Evolutionary conservation across 2,113 vertebrate species (phyloP).

Genomic region (Bubo bubo): DNA sequence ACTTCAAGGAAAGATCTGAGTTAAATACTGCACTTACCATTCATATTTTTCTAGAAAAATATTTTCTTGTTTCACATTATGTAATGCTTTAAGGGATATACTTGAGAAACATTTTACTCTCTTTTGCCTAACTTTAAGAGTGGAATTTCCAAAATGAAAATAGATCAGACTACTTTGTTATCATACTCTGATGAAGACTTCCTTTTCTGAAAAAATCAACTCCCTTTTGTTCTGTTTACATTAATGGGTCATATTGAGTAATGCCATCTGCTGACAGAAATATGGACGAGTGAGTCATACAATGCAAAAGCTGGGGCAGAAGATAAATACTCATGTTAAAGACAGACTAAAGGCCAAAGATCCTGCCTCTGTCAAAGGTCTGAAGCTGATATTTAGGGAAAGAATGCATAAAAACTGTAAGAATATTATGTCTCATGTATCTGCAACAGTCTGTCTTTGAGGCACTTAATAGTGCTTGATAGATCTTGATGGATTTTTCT

Average conservation of each 20-base stretch:
- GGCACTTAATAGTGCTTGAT: background rate
- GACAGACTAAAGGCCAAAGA: background rate
- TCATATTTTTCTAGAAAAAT: background rate
- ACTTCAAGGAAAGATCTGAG: background rate
- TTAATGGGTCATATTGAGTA: background rate
- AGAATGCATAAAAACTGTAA: background rate
- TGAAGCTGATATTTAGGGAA: background rate
- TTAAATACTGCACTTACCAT: background rate
- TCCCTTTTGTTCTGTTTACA: background rate
- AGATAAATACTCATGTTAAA: background rate
- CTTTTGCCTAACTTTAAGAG: background rate
- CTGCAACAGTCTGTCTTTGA: background rate
- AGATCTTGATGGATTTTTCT: background rate
- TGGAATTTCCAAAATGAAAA: background rate
- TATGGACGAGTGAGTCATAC: background rate
- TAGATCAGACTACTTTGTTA: background rate
- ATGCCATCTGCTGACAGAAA: constrained; percentile 38
- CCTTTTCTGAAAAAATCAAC: background rate
- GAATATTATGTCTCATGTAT: background rate
- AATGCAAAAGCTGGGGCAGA: background rate
- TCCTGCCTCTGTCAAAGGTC: background rate
- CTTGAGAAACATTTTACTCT: background rate
- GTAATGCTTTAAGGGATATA: background rate
- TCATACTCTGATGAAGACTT: background rate
- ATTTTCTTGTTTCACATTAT: background rate